Percentiles rank a stretch among this genome's conserved stretches.
phyloP scores from a whole-genome alignment of 2,888 invertebrate species.

The Globia sparganii region DNA sequence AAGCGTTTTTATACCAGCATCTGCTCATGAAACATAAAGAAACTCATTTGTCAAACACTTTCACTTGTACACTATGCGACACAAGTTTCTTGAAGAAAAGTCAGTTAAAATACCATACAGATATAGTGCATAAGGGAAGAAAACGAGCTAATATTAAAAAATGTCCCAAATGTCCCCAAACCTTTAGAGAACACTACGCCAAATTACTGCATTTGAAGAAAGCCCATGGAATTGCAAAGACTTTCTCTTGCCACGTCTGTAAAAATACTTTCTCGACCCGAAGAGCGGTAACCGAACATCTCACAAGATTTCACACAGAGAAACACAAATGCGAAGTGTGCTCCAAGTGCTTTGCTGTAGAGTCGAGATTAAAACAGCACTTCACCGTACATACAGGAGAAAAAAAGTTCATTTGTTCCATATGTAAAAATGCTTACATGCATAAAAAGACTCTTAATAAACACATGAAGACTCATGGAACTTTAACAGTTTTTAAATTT shows the following conservation, averaged over 20 bases:
- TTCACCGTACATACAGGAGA: slow-evolving; percentile 80
- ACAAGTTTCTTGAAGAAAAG: slow-evolving; percentile 82
- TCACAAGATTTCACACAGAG: slow-evolving; percentile 80
- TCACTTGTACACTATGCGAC: slow-evolving; percentile 80
- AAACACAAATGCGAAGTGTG: slow-evolving; percentile 85
- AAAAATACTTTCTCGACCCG: slow-evolving; percentile 71
- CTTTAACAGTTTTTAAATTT: slow-evolving; percentile 62
- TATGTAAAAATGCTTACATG: slow-evolving; percentile 85
- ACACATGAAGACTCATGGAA: slow-evolving; percentile 82
- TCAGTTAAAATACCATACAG: slow-evolving; percentile 83
- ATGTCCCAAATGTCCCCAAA: slow-evolving; percentile 74
- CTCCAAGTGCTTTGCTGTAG: slow-evolving; percentile 83
- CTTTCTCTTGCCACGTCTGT: slow-evolving; percentile 75
- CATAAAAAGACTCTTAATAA: slow-evolving; percentile 81
- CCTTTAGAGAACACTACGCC: slow-evolving; percentile 78
- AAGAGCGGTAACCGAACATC: slow-evolving; percentile 76
- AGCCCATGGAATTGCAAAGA: slow-evolving; percentile 73
- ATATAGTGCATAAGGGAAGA: slow-evolving; percentile 78
- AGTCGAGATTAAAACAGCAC: slow-evolving; percentile 85
- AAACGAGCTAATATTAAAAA: slow-evolving; percentile 70
- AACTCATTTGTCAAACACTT: slow-evolving; percentile 68
- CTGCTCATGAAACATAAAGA: slow-evolving; percentile 76
- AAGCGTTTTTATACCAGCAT: slow-evolving; percentile 76
- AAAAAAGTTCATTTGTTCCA: slow-evolving; percentile 79
- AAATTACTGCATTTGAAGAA: slow-evolving; percentile 76